Evolutionary conservation across 2,113 vertebrate species (phyloP), one percentile per base, ranked within the genome.

Genomic region (Calidris pygmaea): DNA sequence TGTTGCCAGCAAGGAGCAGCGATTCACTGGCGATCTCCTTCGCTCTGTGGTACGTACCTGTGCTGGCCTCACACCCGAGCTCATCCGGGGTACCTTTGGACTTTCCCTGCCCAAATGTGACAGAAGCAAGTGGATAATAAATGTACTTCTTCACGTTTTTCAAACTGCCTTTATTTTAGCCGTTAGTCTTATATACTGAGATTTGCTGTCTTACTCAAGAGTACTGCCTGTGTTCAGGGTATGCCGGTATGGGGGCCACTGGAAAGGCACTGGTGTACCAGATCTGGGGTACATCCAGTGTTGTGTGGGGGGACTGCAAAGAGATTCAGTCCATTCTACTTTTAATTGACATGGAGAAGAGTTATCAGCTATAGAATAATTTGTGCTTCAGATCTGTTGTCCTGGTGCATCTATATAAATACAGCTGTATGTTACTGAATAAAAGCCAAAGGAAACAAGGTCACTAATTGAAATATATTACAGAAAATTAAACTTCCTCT

Each of bases 1-100:
- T 99, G 99, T 96, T 99, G 99, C 96, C 99, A 99, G 96, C 99
- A 99, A 77, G 99, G 99, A 17, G 97, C 99, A 67, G 97, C 96
- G 0, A 97, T 99, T 91, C 98, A 98, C 75, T 99, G 99, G 99
- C 97, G 99, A 94, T 98, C 99, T 11, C 98, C 99, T 43, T 98
- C 98, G 6, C 97, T 99, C 67, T 99, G 99, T 75, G 98, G 99
- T 99, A 98, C 87, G 99, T 99, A 95, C 24, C 27, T 32, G 34
- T 27, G 27, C 18, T 60, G 62, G 27, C 39, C 34, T 41, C 0
- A 0, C 24, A n/a, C 12, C 4, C 5, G 16, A 83, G 35, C 7
- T 93, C 60, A 16, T 35, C 9, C 7, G 23, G 75, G 53, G 24
- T n/a, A 48, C 34, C 58, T 58, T 63, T 66, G 58, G 10, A 35